These are phyloP conservation scores for Hybos culiciformis DNA, from an alignment of 2,888 invertebrate genomes.

Conservation along the genomic window DNA sequence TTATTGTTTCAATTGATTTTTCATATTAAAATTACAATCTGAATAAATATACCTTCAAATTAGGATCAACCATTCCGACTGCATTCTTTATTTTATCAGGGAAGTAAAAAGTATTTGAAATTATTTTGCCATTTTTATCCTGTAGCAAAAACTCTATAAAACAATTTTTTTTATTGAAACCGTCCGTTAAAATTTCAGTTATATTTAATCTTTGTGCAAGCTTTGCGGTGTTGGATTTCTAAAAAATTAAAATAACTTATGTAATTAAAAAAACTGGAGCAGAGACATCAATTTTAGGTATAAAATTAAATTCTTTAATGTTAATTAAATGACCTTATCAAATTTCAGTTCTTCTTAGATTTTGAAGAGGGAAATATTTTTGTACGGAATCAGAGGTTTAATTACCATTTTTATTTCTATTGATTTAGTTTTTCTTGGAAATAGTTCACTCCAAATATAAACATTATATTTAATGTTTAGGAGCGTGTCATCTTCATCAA, in stretches of 20 bases:
- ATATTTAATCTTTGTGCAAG: slow-evolving; percentile 26
- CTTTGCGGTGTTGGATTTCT: slow-evolving; percentile 30
- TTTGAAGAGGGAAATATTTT: no score
- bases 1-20: background rate
- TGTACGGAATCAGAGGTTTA: no score
- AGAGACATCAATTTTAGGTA: no score
- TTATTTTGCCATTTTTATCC: slow-evolving; percentile 30
- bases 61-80: slow-evolving; percentile 39
- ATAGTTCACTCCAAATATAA: slow-evolving; percentile 43
- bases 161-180: slow-evolving; percentile 21
- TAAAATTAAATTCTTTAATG: no score
- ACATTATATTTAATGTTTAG: slow-evolving; percentile 42
- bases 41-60: slow-evolving; percentile 38
- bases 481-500: slow-evolving; percentile 32
- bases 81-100: slow-evolving; percentile 44
- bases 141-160: slow-evolving; percentile 39
- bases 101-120: slow-evolving; percentile 55
- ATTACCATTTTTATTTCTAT: background rate
- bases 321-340: no score
- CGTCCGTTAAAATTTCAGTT: slow-evolving; percentile 19
- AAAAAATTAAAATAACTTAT: no score
- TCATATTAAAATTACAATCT: no score
- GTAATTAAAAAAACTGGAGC: no score
- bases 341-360: no score
- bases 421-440: slow-evolving; percentile 23